Conservation (phyloP, 2,888 invertebrate species). For the Epicampocera succincta region DNA sequence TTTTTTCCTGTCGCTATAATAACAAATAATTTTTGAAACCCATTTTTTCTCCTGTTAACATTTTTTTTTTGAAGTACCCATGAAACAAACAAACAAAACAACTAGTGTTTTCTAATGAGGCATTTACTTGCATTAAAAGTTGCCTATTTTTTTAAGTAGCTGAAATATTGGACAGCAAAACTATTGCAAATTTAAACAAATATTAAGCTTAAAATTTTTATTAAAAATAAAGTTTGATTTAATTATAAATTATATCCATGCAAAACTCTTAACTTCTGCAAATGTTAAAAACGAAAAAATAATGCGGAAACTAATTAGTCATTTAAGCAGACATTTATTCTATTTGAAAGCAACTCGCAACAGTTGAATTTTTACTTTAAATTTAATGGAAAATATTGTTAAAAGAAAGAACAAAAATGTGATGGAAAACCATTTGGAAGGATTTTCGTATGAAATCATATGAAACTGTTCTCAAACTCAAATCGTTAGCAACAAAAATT, state of each 20-base stretch:
- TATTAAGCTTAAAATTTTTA: slow-evolving; percentile 34
- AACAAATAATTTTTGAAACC: slow-evolving; percentile 3
- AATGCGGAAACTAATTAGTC: not conserved
- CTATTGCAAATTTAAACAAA: slow-evolving; percentile 8
- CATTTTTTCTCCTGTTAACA: slow-evolving; percentile 10
- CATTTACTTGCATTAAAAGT: not conserved
- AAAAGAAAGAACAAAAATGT: slow-evolving; percentile 37
- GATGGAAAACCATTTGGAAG: slow-evolving; percentile 8
- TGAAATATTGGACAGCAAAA: slow-evolving; percentile 21
- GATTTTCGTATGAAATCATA: not conserved
- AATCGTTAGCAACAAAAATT: too few relatives aligned
- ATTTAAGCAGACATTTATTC: slow-evolving; percentile 45
- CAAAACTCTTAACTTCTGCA: not conserved
- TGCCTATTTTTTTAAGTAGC: slow-evolving; percentile 6
- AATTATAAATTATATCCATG: not conserved
- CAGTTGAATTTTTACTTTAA: not conserved
- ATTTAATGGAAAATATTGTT: slow-evolving; percentile 44
- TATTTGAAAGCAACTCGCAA: slow-evolving; percentile 1
- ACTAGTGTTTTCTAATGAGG: not conserved
- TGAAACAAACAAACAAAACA: not conserved
- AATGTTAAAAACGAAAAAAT: not conserved
- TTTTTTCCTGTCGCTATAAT: not conserved
- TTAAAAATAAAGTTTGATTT: slow-evolving; percentile 2
- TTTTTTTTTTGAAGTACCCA: not conserved
- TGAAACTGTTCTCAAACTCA: too few relatives aligned